Base-by-base conservation (phyloP, 2,797 vertebrate genomes). In the Myiotriccus ornatus region DNA sequence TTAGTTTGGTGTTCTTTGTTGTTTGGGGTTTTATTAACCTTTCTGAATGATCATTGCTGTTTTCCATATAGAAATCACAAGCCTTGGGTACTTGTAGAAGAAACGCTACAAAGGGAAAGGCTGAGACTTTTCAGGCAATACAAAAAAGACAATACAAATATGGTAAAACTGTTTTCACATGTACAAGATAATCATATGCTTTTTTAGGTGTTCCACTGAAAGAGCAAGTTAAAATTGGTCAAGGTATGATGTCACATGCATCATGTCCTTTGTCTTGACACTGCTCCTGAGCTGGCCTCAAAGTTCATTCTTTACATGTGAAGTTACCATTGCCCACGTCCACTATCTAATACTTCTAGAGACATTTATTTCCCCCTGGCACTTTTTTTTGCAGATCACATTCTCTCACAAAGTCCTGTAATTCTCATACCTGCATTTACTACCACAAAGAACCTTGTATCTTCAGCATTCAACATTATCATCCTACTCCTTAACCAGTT, bases 1-100 rank as follows among this genome's bases (percentile, higher is more conserved):
- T 7, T 44, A 18, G 9, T n/a, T 62, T 78, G 3, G 1, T 71
- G 76, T 8, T 1, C 0, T 10, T 52, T 34, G 1, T 4, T 39
- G 14, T 27, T 53, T 20, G 18, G 14, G 4, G 7, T 28, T 46
- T 46, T 55, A 53, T 71, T 34, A 44, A 20, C 4, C 2, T 64
- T 62, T 84, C 62, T 3, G 4, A 81, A 84, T 44, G 5, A 52
- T 47, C 12, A 23, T 4, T 62, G 8, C 5, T 39, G 4, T 32
- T 90, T 79, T 69, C 12, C 12, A 24, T 34, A n/a, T 15, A 67
- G 43, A 91, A 92, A 83, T 56, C 39, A 49, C 8, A 21, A 69
- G 8, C 9, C 32, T 67, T 24, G 14, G 80, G 10, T 53, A 55
- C 7, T 28, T 1, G 0, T 16, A 69, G 30, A 28, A 81, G 57